Evolutionary conservation across 2,113 vertebrate genomes (phyloP).

Genomic region (Leptocoma aspasia): DNA sequence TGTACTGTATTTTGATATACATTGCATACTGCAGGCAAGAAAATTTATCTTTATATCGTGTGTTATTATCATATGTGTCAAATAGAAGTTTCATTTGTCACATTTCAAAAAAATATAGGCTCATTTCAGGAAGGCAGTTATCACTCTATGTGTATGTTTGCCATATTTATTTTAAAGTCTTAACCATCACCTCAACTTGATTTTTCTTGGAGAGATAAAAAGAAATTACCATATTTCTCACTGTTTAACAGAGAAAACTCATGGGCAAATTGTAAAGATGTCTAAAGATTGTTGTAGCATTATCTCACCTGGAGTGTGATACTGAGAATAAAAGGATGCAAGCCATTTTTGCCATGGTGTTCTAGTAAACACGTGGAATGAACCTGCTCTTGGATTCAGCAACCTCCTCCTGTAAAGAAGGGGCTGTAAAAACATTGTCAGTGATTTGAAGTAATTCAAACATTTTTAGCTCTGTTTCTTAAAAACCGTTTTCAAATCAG

Average conservation of each 20-base stretch:
- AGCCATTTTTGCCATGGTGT: neutral
- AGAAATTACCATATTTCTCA: neutral
- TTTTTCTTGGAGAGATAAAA: neutral
- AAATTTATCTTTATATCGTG: slow-evolving; percentile 7
- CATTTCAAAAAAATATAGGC: neutral
- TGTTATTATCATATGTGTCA: neutral
- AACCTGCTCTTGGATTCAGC: neutral
- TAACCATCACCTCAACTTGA: neutral
- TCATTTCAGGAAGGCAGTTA: neutral
- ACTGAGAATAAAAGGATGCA: accelerated
- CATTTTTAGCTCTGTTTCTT: neutral
- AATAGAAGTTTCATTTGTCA: neutral
- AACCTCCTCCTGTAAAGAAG: neutral
- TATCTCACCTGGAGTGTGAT: neutral
- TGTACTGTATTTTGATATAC: neutral
- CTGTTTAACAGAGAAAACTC: neutral
- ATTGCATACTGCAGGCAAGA: neutral
- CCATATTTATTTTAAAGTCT: neutral
- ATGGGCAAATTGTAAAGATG: neutral
- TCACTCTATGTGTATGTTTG: neutral
- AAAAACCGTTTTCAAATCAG: neutral
- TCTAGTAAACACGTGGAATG: neutral
- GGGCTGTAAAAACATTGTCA: neutral
- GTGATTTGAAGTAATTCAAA: neutral
- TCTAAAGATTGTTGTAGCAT: neutral